phyloP scores from a whole-genome alignment of 1,140 invertebrate species.

The Hyposmocoma kahamanoa region DNA sequence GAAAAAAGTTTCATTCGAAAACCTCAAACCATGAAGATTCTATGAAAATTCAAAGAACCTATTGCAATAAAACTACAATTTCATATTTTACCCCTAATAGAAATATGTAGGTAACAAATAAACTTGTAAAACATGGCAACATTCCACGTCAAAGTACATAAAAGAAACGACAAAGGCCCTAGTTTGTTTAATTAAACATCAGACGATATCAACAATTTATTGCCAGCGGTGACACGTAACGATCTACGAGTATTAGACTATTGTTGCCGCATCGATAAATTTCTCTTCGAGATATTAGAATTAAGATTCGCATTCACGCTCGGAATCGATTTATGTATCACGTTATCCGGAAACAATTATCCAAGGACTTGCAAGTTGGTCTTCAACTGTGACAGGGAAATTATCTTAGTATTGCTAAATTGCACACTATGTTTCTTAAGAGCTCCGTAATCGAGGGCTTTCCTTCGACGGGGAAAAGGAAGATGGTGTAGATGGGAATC shows the following conservation, averaged over 20 bases:
- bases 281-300: slow-evolving; percentile 22
- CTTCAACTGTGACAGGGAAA: slow-evolving; percentile 28
- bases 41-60: no score
- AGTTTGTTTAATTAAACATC: slow-evolving; percentile 8
- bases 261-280: slow-evolving; percentile 31
- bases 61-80: no score
- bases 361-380: slow-evolving; percentile 10
- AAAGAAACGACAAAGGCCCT: slow-evolving; percentile 10
- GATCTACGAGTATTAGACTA: slow-evolving; percentile 12
- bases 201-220: slow-evolving; percentile 21
- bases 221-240: slow-evolving; percentile 27
- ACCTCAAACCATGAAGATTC: no score
- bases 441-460: slow-evolving; percentile 22
- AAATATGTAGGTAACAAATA: no score
- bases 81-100: no score
- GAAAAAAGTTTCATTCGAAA: no score
- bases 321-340: slow-evolving; percentile 36
- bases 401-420: slow-evolving; percentile 27
- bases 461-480: slow-evolving; percentile 26
- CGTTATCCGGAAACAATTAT: slow-evolving; percentile 38
- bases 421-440: slow-evolving; percentile 21
- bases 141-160: no score
- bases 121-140: no score
- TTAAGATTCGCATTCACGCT: slow-evolving; percentile 22
- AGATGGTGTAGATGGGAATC: no score